Percentiles rank a stretch among this genome's conserved stretches.
Conservation (phyloP, 2,888 invertebrate genomes). For the Orthosia incerta region DNA sequence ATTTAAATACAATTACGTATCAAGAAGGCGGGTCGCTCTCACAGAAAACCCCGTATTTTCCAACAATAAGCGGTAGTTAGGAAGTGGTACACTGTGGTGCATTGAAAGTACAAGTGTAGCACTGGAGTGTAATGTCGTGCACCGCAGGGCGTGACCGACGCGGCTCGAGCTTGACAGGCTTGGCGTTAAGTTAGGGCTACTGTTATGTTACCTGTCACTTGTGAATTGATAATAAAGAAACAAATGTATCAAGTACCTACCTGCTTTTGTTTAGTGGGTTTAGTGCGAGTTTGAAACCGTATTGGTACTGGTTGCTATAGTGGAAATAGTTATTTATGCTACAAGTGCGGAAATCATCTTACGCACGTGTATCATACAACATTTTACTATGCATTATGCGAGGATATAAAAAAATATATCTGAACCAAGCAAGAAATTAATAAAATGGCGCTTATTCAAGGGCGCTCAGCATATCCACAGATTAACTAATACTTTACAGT, state of each 20-base stretch:
- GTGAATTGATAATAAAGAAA: neutral
- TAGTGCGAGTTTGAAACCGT: no score
- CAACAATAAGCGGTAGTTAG: slow-evolving; percentile 52
- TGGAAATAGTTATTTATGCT: no score
- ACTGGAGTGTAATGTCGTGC: slow-evolving; percentile 60
- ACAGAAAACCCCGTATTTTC: slow-evolving; percentile 56
- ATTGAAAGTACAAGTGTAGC: slow-evolving; percentile 74
- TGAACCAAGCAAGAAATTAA: no score
- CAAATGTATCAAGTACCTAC: neutral
- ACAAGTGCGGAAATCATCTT: no score
- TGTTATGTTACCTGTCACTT: slow-evolving; percentile 39
- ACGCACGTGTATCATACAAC: no score
- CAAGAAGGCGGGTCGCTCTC: slow-evolving; percentile 56
- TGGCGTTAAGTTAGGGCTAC: slow-evolving; percentile 52
- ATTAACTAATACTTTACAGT: no score
- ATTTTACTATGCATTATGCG: no score
- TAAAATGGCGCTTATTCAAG: no score
- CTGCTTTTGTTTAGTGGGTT: no score
- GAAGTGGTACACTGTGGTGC: slow-evolving; percentile 62
- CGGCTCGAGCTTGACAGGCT: slow-evolving; percentile 52
- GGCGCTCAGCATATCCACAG: no score
- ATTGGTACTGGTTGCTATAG: no score
- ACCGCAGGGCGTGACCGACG: slow-evolving; percentile 67
- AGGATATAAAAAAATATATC: no score
- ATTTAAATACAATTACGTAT: slow-evolving; percentile 65